Evolutionary conservation across 2,797 vertebrate species (phyloP).

Genomic region (Hylomyscus alleni): DNA sequence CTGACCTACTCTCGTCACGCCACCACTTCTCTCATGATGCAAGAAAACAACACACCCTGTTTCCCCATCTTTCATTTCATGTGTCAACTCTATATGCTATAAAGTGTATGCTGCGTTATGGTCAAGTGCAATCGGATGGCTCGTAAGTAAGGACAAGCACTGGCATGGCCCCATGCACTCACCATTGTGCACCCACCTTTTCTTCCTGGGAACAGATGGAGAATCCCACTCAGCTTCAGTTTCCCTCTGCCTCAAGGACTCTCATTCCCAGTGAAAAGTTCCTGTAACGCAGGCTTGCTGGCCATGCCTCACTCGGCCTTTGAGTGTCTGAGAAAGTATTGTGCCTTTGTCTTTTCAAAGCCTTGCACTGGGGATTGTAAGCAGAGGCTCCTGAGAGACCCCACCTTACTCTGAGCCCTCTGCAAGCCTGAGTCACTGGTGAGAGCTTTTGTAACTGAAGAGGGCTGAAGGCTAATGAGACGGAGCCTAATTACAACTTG

Average conservation of each 20-base stretch:
- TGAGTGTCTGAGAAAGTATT: slow-evolving; percentile 1
- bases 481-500: background rate
- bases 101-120: background rate
- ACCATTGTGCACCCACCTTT: background rate
- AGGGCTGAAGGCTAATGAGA: background rate
- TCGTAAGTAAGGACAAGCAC: background rate
- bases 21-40: background rate
- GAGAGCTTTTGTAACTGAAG: background rate
- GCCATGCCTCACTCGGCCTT: slow-evolving; percentile 3
- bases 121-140: background rate
- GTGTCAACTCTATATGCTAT: background rate
- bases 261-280: slow-evolving; percentile 2
- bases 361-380: background rate
- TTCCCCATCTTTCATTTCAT: background rate
- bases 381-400: background rate
- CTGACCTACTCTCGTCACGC: slow-evolving; percentile 1
- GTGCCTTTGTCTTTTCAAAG: slow-evolving; percentile 8
- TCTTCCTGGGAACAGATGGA: background rate
- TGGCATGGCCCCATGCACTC: background rate
- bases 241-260: slow-evolving; percentile 7
- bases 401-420: background rate
- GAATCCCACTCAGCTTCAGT: background rate
- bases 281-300: background rate
- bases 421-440: background rate
- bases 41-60: background rate